A percentile compares a stretch with the other conserved stretches of the same genome.
Conservation (phyloP, 2,888 invertebrate genomes). For the Phalera bucephala region DNA sequence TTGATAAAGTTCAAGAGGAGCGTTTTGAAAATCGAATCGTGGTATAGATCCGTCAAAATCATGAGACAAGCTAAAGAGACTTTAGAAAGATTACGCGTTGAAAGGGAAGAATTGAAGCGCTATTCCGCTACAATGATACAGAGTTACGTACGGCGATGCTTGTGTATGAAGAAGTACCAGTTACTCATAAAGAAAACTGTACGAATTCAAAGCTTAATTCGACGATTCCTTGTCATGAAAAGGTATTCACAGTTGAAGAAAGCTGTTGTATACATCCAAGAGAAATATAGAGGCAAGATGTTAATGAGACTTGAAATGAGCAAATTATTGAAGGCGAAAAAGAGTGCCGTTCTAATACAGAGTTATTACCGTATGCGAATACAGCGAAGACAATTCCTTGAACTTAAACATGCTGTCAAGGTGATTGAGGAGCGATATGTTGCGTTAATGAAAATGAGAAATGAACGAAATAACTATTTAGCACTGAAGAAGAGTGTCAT, state of each 20-base stretch:
- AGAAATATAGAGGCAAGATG: slow-evolving; percentile 59
- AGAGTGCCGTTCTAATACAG: slow-evolving; percentile 62
- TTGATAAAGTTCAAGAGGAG: slow-evolving; percentile 55
- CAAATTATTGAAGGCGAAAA: slow-evolving; percentile 35
- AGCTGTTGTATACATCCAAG: slow-evolving; percentile 55
- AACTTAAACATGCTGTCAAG: slow-evolving; percentile 48
- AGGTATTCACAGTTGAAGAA: slow-evolving; percentile 43
- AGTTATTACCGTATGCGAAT: slow-evolving; percentile 61
- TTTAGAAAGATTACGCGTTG: slow-evolving; percentile 39
- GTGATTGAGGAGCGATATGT: slow-evolving; percentile 45
- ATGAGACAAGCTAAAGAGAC: slow-evolving; percentile 50
- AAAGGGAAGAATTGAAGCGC: slow-evolving; percentile 41
- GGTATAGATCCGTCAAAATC: slow-evolving; percentile 63
- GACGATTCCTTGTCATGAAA: slow-evolving; percentile 48
- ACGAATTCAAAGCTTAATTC: slow-evolving; percentile 51
- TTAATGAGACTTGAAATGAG: slow-evolving; percentile 59
- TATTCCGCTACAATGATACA: slow-evolving; percentile 57
- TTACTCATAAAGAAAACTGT: slow-evolving; percentile 41
- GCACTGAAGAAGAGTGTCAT: slow-evolving; percentile 53
- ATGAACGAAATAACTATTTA: slow-evolving; percentile 44
- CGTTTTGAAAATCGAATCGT: slow-evolving; percentile 76
- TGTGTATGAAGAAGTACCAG: slow-evolving; percentile 50
- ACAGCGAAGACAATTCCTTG: slow-evolving; percentile 39
- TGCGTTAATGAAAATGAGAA: slow-evolving; percentile 59
- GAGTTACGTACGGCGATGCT: slow-evolving; percentile 55